phyloP scores from a whole-genome alignment of 1,140 invertebrate species.

The Anastrepha obliqua region DNA sequence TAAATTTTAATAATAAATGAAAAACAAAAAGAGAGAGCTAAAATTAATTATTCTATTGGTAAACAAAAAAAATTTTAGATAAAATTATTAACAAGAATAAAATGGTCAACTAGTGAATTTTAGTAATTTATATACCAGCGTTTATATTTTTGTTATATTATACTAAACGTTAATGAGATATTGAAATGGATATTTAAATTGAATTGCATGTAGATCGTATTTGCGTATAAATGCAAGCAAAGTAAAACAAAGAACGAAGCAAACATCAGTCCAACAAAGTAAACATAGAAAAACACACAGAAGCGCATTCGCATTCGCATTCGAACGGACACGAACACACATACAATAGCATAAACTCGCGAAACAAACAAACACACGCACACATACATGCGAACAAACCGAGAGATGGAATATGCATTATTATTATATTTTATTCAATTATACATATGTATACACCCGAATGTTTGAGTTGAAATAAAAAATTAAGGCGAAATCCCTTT shows the following conservation, averaged over 20 bases:
- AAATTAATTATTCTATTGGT: conserved; percentile 6
- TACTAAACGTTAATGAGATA: not conserved
- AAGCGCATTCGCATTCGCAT: not conserved
- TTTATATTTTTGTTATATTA: conserved; percentile 51
- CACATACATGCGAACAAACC: too few relatives aligned
- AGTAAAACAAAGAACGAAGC: not conserved
- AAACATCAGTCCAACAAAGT: not conserved
- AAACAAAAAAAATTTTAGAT: conserved; percentile 35
- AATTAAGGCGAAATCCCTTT: not conserved
- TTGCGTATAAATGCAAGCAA: not conserved
- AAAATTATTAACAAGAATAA: not conserved
- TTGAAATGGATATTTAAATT: not conserved
- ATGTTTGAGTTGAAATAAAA: conserved; percentile 27
- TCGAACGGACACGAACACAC: not conserved
- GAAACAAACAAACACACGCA: too few relatives aligned
- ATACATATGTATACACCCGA: not conserved
- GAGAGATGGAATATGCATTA: too few relatives aligned
- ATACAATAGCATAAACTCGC: too few relatives aligned
- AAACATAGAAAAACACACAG: not conserved
- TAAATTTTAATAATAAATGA: not conserved
- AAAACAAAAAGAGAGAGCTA: not conserved
- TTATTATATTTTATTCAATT: not conserved
- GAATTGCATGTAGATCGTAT: not conserved
- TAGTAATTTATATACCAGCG: conserved; percentile 44
- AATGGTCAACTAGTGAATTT: conserved; percentile 40